Base-by-base conservation (phyloP, 2,797 vertebrate species). In the Enteromius paludinosus region DNA sequence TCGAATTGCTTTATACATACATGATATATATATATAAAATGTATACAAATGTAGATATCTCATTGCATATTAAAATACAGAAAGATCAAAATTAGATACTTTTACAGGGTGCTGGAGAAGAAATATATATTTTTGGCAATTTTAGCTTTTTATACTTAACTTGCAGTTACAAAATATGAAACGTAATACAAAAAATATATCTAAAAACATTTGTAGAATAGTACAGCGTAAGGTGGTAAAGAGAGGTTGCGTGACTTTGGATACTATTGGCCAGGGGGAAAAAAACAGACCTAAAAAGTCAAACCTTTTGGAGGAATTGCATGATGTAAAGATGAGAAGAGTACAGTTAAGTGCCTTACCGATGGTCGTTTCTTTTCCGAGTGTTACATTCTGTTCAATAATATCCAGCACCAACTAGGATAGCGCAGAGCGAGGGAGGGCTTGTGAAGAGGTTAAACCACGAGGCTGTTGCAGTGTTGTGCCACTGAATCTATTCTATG, bases 41-140 rank as follows among this genome's bases (percentile, higher is more conserved):
- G 88, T 89, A 90, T 84, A 92, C 89, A 92, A 97, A 95, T 99
- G 97, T 98, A 99, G 97, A 99, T 98, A 98, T 94, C 94, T 96
- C 96, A 97, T 96, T 97, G 96, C 96, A 96, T 98, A 97, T 96
- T 96, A 96, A 90, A 92, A 93, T 91, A 93, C 96, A 94, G 95
- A 96, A 94, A 95, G 96, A 96, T 96, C 96, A 97, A 96, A 97
- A 96, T 95, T 96, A 97, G 97, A 97, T 97, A 97, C 97, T 98
- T 99, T 99, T 99, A 98, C 97, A 99, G 98, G 97, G 97, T 99
- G 98, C 98, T 99, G 97, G 97, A 97, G 96, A 97, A 97, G 94
- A 95, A 85, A 89, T 84, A 95, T 95, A 96, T 99, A 99, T 99
- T 99, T 99, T 99, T 99, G 97, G 93, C 98, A 97, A 98, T 98